Conservation (phyloP, 2,888 invertebrate species). For the Monopis laevigella region DNA sequence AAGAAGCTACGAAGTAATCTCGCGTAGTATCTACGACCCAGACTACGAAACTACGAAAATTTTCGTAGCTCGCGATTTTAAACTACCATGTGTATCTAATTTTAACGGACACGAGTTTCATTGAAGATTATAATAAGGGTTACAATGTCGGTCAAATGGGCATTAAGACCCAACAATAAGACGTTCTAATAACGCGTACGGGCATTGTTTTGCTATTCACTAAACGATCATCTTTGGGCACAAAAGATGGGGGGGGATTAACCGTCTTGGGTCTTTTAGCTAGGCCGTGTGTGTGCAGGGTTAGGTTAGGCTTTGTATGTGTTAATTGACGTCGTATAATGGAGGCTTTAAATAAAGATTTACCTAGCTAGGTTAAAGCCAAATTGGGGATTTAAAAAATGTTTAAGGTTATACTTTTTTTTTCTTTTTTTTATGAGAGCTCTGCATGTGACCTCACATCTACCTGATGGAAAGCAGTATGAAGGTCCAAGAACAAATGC, state of each 20-base stretch:
- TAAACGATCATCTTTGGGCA: conserved; percentile 31
- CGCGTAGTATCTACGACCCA: too few species aligned
- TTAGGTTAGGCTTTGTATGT: conserved; percentile 2
- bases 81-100: conserved; percentile 26
- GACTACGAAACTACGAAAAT: too few species aligned
- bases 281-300: neutral
- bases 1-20: too few species aligned
- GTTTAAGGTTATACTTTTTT: too few species aligned
- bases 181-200: conserved; percentile 26
- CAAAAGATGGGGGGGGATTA: conserved; percentile 28
- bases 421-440: too few species aligned
- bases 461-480: too few species aligned
- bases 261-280: conserved; percentile 13
- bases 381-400: conserved; percentile 9
- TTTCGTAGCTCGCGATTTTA: too few species aligned
- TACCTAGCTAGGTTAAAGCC: conserved; percentile 5
- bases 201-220: conserved; percentile 29
- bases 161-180: conserved; percentile 42
- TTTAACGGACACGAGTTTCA: conserved; percentile 30
- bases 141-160: conserved; percentile 52
- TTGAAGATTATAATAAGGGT: conserved; percentile 57
- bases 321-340: too few species aligned
- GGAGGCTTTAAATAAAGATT: too few species aligned
- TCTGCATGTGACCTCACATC: too few species aligned
- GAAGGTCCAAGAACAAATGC: too few species aligned